These are phyloP conservation scores for Flabesymbios commensalis DNA, from an alignment of 2,888 invertebrate species.

Conservation along the genomic window DNA sequence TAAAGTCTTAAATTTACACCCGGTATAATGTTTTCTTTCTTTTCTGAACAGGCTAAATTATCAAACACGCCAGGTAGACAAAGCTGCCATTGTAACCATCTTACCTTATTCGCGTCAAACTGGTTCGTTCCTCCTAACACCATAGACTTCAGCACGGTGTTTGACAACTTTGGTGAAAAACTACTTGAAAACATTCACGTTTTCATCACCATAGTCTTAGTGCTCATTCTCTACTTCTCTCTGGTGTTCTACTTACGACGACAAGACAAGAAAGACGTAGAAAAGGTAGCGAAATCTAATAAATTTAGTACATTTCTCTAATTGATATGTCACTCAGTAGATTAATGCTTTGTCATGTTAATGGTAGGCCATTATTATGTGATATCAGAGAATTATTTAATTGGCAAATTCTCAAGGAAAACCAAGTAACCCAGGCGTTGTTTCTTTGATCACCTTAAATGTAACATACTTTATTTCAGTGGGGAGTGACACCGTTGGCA, in stretches of 20 bases:
- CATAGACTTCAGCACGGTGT: conserved; percentile 60
- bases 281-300: conserved; percentile 38
- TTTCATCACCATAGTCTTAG: conserved; percentile 53
- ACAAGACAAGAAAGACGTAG: conserved; percentile 53
- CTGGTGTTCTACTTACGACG: conserved; percentile 54
- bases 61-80: too few species aligned
- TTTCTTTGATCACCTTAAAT: too few species aligned
- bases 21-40: too few species aligned
- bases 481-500: conserved; percentile 46
- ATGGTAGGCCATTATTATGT: too few species aligned
- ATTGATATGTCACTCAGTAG: neutral
- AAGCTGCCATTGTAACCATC: conserved; percentile 13
- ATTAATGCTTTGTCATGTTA: neutral
- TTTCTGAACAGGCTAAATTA: too few species aligned
- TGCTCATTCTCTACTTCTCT: conserved; percentile 46
- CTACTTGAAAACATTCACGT: conserved; percentile 59
- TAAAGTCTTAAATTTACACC: too few species aligned
- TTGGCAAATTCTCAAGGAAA: too few species aligned
- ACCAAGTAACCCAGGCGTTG: too few species aligned
- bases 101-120: conserved; percentile 40
- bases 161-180: conserved; percentile 50
- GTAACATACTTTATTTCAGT: conserved; percentile 36
- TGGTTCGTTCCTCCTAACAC: conserved; percentile 59
- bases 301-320: neutral
- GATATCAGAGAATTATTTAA: too few species aligned